Conservation (phyloP, 2,888 invertebrate species). For the Chloromyia formosa region DNA sequence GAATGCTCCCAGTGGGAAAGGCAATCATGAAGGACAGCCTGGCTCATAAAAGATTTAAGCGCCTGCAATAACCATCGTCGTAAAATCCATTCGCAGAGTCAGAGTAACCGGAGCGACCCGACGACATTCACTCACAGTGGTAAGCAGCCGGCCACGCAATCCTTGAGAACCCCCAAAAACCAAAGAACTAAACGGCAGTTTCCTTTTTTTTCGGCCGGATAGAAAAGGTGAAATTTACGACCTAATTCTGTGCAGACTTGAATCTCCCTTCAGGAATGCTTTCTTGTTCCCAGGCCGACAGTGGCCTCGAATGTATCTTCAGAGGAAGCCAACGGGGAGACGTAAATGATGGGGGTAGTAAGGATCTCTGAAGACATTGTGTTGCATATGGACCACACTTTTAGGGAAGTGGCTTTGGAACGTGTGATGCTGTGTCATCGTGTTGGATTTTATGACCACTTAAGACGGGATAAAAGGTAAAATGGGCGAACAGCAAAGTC, state of each 20-base stretch:
- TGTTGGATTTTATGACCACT: conserved; percentile 45
- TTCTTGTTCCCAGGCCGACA: background rate
- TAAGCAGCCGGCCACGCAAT: too few species aligned
- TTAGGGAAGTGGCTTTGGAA: background rate
- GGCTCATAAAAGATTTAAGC: conserved; percentile 48
- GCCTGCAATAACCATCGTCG: conserved; percentile 39
- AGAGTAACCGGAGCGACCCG: background rate
- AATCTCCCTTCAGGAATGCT: conserved; percentile 3
- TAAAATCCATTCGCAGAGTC: conserved; percentile 21
- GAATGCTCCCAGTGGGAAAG: conserved; percentile 43
- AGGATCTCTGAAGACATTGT: background rate
- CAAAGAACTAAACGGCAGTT: conserved; percentile 2
- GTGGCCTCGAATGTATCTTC: too few species aligned
- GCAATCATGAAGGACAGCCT: conserved; percentile 47
- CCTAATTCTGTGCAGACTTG: conserved; percentile 8
- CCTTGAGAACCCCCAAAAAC: background rate
- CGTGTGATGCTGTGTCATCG: conserved; percentile 45
- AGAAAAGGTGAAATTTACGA: conserved; percentile 42
- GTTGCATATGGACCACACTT: conserved; percentile 13
- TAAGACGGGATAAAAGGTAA: conserved; percentile 40
- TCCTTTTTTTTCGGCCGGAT: background rate
- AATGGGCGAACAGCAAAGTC: conserved; percentile 24
- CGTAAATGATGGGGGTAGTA: background rate
- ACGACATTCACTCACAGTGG: too few species aligned
- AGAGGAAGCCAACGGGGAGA: too few species aligned